Conservation (phyloP, 2,888 invertebrate species). For the Nomada hirtipes region DNA sequence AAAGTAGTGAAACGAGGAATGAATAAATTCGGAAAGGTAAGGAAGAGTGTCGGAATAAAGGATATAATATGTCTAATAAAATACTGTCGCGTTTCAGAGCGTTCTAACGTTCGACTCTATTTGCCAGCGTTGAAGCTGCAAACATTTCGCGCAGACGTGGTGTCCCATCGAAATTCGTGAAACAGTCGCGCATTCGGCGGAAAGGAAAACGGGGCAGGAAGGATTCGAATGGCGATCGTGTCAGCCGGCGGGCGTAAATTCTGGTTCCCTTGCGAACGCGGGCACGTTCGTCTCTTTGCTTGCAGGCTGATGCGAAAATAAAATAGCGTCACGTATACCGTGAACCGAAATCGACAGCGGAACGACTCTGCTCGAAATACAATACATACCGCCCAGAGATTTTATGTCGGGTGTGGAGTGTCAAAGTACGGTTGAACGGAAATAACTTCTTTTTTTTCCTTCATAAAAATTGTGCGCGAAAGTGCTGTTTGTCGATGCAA, state of each 20-base stretch:
- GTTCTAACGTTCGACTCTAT: background rate
- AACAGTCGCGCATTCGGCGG: conserved; percentile 14
- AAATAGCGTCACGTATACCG: conserved; percentile 33
- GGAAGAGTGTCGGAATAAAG: no score
- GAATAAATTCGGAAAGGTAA: no score
- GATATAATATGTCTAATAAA: no score
- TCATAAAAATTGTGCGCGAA: background rate
- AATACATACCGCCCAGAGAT: background rate
- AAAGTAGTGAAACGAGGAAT: no score
- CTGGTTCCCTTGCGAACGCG: conserved; percentile 26
- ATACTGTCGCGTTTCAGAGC: background rate
- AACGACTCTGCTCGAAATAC: conserved; percentile 7
- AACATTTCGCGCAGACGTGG: background rate
- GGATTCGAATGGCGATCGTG: conserved; percentile 11
- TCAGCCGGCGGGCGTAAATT: conserved; percentile 58
- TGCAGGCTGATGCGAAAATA: conserved; percentile 50
- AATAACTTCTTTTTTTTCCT: background rate
- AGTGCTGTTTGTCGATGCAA: background rate
- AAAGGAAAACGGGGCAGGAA: background rate
- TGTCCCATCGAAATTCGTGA: conserved; percentile 8
- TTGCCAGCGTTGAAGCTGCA: background rate
- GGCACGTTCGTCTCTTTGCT: conserved; percentile 17
- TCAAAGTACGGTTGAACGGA: background rate
- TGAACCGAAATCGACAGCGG: background rate
- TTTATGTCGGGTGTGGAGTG: no score